These are phyloP conservation scores for Dryococelus australis DNA, from an alignment of 2,888 invertebrate genomes.

Conservation along the genomic window DNA sequence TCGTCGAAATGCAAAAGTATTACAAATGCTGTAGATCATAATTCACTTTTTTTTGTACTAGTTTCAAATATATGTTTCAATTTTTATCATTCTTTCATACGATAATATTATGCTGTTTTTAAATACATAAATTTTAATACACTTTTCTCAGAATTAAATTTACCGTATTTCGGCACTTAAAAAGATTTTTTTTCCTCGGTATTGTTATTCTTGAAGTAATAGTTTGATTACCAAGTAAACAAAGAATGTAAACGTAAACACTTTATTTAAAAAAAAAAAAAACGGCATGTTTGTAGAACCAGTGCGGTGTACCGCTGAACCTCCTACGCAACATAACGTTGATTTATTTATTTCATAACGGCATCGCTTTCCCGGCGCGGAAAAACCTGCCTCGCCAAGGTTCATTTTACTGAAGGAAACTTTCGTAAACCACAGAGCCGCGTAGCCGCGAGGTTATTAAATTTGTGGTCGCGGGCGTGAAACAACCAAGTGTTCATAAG, in stretches of 20 bases:
- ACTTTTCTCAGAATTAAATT: too few species aligned
- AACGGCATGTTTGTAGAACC: neutral
- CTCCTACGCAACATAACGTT: neutral
- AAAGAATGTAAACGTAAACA: neutral
- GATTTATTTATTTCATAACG: neutral
- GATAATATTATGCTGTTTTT: too few species aligned
- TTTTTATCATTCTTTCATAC: too few species aligned
- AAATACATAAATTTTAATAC: too few species aligned
- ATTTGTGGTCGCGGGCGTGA: neutral
- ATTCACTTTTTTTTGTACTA: too few species aligned
- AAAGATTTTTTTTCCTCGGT: too few species aligned
- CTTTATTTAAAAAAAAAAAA: neutral
- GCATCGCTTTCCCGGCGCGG: neutral
- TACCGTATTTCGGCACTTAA: too few species aligned
- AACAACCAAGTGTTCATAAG: neutral
- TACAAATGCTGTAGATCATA: too few species aligned
- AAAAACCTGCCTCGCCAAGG: neutral
- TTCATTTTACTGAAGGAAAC: neutral
- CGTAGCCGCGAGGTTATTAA: neutral
- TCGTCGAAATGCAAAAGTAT: too few species aligned
- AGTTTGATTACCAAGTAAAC: too few species aligned
- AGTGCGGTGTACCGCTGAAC: neutral
- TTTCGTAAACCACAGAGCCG: neutral
- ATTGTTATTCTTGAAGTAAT: too few species aligned
- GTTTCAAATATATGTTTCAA: too few species aligned